phyloP scores from a whole-genome alignment of 2,797 vertebrate genomes.

The Cercopithecus petaurista region DNA sequence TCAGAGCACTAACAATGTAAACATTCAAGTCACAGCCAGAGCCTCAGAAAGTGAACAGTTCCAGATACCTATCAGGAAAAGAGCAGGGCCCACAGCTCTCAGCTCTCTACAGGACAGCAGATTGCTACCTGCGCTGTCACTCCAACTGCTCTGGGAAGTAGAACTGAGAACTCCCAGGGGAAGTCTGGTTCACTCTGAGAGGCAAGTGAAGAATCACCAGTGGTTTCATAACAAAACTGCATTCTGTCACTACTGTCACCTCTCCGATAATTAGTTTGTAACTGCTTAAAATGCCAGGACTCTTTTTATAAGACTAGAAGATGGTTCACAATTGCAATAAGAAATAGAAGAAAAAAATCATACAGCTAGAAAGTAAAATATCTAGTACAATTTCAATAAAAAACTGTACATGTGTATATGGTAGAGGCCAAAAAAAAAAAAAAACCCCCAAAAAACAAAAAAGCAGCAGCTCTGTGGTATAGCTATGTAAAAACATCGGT shows the following conservation, averaged over 20 bases:
- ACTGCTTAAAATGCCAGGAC: background rate
- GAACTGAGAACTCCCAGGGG: constrained; percentile 86
- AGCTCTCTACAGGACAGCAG: constrained; percentile 54
- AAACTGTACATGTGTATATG: too few species aligned
- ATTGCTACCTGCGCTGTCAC: constrained; percentile 64
- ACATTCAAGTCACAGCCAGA: constrained; percentile 62
- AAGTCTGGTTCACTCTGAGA: constrained; percentile 84
- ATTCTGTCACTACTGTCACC: background rate
- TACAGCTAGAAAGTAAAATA: background rate
- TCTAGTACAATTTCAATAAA: background rate
- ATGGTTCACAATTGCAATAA: background rate
- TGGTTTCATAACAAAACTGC: background rate
- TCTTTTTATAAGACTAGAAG: background rate
- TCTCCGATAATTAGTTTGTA: background rate
- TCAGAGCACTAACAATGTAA: constrained; percentile 66
- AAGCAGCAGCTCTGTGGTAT: background rate
- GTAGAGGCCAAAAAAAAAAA: background rate
- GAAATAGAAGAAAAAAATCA: background rate
- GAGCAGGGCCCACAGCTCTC: constrained; percentile 30
- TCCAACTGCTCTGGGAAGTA: constrained; percentile 65
- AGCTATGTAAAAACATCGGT: background rate
- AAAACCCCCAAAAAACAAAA: too few species aligned
- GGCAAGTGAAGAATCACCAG: constrained; percentile 36
- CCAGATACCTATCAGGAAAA: constrained; percentile 64
- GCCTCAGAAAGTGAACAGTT: constrained; percentile 74